phyloP scores from a whole-genome alignment of 2,113 vertebrate species.

The Crypturellus undulatus region DNA sequence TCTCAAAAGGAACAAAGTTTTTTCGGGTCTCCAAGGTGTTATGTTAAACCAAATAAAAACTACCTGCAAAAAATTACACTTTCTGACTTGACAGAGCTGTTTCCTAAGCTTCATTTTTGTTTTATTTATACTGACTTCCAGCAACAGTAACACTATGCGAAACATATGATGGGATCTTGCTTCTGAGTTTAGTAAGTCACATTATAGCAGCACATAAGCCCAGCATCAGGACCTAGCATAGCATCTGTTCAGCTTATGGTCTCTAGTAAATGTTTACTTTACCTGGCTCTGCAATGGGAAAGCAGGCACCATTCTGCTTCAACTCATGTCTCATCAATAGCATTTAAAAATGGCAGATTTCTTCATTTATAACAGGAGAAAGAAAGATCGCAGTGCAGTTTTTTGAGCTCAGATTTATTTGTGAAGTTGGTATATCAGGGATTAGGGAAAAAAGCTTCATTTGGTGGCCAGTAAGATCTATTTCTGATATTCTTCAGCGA shows the following conservation, averaged over 20 bases:
- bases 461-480: background rate
- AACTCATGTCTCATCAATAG: background rate
- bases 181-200: background rate
- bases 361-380: background rate
- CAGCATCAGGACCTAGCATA: rapidly evolving
- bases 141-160: background rate
- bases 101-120: background rate
- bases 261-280: background rate
- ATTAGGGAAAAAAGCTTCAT: background rate
- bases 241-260: background rate
- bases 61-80: background rate
- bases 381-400: background rate
- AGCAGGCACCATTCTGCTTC: background rate
- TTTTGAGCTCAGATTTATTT: background rate
- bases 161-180: background rate
- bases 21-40: background rate
- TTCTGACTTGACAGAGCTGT: background rate
- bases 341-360: background rate
- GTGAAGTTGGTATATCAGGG: background rate
- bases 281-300: background rate
- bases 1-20: background rate
- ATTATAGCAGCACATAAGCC: background rate
- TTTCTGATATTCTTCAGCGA: background rate
- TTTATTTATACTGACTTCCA: background rate
- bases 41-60: background rate